Evolutionary conservation across 2,797 vertebrate genomes (phyloP).

Genomic region (Acestrorhynchus altus): DNA sequence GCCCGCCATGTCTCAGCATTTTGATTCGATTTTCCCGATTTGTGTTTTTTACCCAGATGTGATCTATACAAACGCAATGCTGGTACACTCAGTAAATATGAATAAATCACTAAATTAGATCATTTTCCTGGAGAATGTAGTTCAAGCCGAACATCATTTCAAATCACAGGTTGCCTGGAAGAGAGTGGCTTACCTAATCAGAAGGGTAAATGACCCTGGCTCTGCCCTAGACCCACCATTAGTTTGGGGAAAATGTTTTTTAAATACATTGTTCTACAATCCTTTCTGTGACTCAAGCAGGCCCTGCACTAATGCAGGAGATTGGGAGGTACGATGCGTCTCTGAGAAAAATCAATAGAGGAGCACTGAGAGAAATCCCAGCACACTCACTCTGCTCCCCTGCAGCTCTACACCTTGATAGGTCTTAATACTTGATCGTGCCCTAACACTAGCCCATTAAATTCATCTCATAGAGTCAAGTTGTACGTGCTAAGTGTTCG

Average conservation of each 20-base stretch:
- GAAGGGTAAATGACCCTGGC: constrained; percentile 80
- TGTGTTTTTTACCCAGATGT: constrained; percentile 70
- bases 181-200: constrained; percentile 75
- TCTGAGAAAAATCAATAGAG: constrained; percentile 67
- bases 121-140: constrained; percentile 81
- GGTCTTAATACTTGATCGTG: constrained; percentile 47
- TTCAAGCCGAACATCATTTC: constrained; percentile 85
- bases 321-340: constrained; percentile 63
- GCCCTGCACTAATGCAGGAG: constrained; percentile 69
- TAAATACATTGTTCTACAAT: constrained; percentile 78
- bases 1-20: constrained; percentile 76
- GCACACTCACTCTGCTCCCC: constrained; percentile 34
- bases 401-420: constrained; percentile 41
- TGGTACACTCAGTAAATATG: constrained; percentile 91
- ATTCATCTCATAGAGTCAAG: constrained; percentile 35
- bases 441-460: constrained; percentile 37
- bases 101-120: constrained; percentile 90
- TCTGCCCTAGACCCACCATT: constrained; percentile 76
- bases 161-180: constrained; percentile 81
- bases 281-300: constrained; percentile 63
- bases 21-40: constrained; percentile 84
- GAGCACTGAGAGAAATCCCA: constrained; percentile 42
- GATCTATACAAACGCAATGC: constrained; percentile 95
- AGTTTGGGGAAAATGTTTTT: constrained; percentile 73
- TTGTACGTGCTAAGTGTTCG: constrained; percentile 24